These are phyloP conservation scores for Lagria hirta DNA, from an alignment of 2,888 invertebrate genomes.

Conservation along the genomic window DNA sequence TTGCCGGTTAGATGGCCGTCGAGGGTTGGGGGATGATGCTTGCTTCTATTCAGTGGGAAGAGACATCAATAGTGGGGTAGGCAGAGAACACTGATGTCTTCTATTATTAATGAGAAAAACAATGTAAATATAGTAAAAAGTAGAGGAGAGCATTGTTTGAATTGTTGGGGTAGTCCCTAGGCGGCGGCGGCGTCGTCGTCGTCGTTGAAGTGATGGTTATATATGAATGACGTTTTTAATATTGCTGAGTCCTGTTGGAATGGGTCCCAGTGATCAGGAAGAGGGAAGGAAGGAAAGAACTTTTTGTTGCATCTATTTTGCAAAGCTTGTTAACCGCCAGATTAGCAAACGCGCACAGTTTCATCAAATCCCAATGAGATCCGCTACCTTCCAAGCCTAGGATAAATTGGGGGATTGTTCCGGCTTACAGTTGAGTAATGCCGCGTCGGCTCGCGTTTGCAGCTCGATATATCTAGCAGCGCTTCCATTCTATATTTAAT, in stretches of 20 bases:
- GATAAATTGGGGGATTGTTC: slow-evolving; percentile 56
- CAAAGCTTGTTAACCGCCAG: slow-evolving; percentile 56
- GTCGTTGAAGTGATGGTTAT: too few species aligned
- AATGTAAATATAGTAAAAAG: too few species aligned
- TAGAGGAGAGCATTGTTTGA: too few species aligned
- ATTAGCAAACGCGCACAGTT: slow-evolving; percentile 54
- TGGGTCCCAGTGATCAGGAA: too few species aligned
- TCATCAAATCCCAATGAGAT: slow-evolving; percentile 57
- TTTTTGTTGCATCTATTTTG: slow-evolving; percentile 52
- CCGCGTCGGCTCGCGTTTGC: slow-evolving; percentile 53
- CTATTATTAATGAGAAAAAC: too few species aligned
- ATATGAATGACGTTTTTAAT: too few species aligned
- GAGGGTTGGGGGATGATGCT: too few species aligned
- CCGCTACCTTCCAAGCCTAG: slow-evolving; percentile 52
- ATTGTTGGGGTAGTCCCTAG: too few species aligned
- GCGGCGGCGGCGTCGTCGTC: too few species aligned
- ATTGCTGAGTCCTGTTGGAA: too few species aligned
- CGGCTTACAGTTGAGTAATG: slow-evolving; percentile 55
- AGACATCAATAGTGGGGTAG: slow-evolving; percentile 30
- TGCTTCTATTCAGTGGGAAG: slow-evolving; percentile 23
- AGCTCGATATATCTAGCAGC: slow-evolving; percentile 52
- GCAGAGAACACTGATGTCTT: too few species aligned
- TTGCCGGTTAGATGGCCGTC: slow-evolving; percentile 51
- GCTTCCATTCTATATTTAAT: slow-evolving; percentile 55
- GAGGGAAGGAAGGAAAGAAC: background rate